A percentile compares a stretch with the other conserved stretches of the same genome.
Conservation (phyloP, 2,888 invertebrate species). For the Pterostichus madidus region DNA sequence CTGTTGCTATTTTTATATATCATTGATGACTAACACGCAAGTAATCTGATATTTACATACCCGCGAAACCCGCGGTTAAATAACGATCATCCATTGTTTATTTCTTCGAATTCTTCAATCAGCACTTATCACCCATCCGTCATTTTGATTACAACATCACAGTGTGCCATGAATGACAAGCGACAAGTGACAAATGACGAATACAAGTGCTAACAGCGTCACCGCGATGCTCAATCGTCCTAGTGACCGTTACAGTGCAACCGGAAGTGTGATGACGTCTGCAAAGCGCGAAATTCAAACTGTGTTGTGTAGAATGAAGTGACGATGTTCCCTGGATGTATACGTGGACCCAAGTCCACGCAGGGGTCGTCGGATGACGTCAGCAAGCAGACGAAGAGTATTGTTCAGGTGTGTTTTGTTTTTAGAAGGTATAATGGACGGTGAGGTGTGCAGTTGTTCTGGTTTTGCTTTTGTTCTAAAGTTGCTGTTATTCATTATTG, state of each 20-base stretch:
- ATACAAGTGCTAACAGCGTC: slow-evolving; percentile 17
- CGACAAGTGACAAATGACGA: slow-evolving; percentile 11
- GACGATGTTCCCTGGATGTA: slow-evolving; percentile 84
- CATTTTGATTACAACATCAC: slow-evolving; percentile 6
- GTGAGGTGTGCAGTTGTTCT: background rate
- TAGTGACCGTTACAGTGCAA: slow-evolving; percentile 20
- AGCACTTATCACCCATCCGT: slow-evolving; percentile 41
- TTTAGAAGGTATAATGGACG: slow-evolving; percentile 1
- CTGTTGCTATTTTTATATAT: too few species aligned
- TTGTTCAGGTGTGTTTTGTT: slow-evolving; percentile 81
- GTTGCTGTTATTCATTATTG: too few species aligned
- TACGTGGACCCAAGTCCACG: slow-evolving; percentile 84
- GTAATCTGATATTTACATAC: background rate
- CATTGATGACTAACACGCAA: too few species aligned
- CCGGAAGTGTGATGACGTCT: slow-evolving; percentile 12
- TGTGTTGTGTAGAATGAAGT: slow-evolving; percentile 61
- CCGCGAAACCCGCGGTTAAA: slow-evolving; percentile 6
- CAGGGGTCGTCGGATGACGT: slow-evolving; percentile 90
- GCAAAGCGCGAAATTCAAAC: slow-evolving; percentile 16
- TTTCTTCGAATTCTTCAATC: slow-evolving; percentile 44
- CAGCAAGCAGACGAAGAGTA: slow-evolving; percentile 84
- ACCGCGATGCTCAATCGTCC: slow-evolving; percentile 20
- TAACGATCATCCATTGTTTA: slow-evolving; percentile 26
- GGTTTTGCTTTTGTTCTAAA: background rate
- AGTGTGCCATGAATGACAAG: slow-evolving; percentile 21